Evolutionary conservation across 2,888 invertebrate species (phyloP).

Genomic region (Lithodes maja): DNA sequence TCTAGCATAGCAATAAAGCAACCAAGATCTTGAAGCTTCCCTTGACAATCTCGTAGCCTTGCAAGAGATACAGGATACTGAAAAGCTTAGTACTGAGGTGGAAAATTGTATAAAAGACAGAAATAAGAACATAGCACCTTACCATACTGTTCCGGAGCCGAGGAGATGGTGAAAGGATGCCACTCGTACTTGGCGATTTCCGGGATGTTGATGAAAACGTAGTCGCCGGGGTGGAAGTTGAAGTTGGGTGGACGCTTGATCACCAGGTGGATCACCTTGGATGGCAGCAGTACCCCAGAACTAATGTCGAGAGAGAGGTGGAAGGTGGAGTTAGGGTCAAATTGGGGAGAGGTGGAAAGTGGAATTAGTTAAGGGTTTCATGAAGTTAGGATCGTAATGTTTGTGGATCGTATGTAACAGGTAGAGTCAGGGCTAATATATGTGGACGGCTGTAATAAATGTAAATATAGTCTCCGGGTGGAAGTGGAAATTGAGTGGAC

Average conservation of each 20-base stretch:
- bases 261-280: slow-evolving; percentile 74
- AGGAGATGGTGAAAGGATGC: slow-evolving; percentile 98
- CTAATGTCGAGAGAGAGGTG: slow-evolving; percentile 24
- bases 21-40: no score
- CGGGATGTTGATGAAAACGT: slow-evolving; percentile 94
- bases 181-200: slow-evolving; percentile 94
- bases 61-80: no score
- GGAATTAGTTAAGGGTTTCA: no score
- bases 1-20: no score
- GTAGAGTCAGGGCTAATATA: no score
- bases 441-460: slow-evolving; percentile 78
- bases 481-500: slow-evolving; percentile 90
- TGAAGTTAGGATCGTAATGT: no score
- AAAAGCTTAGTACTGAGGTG: no score
- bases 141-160: slow-evolving; percentile 87
- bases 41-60: no score
- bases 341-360: no score
- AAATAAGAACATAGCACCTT: background rate
- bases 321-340: no score
- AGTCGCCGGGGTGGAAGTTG: slow-evolving; percentile 93
- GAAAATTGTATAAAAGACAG: no score
- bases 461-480: slow-evolving; percentile 95
- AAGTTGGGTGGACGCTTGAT: slow-evolving; percentile 91
- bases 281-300: slow-evolving; percentile 70
- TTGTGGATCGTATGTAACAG: no score